Base-by-base conservation (phyloP, 2,797 vertebrate genomes). In the Lateolabrax maculatus region DNA sequence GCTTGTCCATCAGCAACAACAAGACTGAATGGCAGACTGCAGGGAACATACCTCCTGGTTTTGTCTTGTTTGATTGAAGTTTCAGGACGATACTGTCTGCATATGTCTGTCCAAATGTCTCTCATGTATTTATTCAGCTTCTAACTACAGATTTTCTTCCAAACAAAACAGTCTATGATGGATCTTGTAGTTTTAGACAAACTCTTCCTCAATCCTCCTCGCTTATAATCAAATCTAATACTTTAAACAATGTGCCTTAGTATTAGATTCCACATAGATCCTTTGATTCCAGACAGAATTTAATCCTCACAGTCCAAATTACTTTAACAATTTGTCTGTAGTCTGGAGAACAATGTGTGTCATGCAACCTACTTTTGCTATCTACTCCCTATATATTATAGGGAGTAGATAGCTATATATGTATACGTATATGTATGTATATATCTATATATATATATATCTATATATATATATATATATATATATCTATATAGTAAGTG, bases 1-100 rank as follows among this genome's bases (percentile, higher is more conserved):
- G n/a, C 80, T 73, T 70, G 80, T 84, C 81, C 70, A 31, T 87
- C 84, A 79, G 60, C 46, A 56, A 75, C 66, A 82, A 83, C 71
- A 62, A 63, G n/a, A 63, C 64, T 46, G 70, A 69, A 69, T 27
- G 41, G 23, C 65, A 65, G 60, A 69, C 73, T 82, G 65, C 29
- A 37, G 58, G 49, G 83, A 86, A 46, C 77, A 70, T 8, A 9
- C 27, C 11, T n/a, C 64, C 67, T 31, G 19, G 39, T 69, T 83
- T 76, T 25, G 56, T 72, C 62, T 68, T 34, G 36, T 64, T 46
- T 39, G 56, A 68, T n/a, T 79, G 39, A 73, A 78, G 62, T 66
- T 72, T 66, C 6, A 16, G 39, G 65, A 65, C 39, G 67, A 70
- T 67, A 57, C 39, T 48, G 49, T 81, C 31, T 71, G 56, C 63